Conservation (phyloP, 2,888 invertebrate genomes). For the Tholera decimalis region DNA sequence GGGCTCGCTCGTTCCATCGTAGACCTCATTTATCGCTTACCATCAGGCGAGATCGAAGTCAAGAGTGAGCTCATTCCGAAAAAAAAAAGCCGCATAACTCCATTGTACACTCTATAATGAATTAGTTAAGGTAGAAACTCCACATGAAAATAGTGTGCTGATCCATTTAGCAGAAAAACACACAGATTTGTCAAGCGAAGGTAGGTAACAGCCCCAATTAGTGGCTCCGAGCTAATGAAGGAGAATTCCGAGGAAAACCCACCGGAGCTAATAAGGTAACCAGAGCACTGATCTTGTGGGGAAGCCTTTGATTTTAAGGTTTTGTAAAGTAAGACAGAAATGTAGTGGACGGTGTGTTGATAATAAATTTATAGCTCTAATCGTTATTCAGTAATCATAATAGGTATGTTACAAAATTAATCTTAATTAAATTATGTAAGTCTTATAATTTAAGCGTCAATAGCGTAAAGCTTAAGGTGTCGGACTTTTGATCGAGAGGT, state of each 20-base stretch:
- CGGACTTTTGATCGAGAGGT: too few species aligned
- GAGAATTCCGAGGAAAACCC: constrained; percentile 42
- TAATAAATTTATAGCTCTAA: too few species aligned
- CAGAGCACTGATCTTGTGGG: constrained; percentile 24
- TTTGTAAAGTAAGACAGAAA: neutral
- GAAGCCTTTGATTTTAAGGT: constrained; percentile 27
- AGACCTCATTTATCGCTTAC: too few species aligned
- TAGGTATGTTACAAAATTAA: too few species aligned
- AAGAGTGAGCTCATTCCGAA: too few species aligned
- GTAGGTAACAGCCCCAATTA: constrained; percentile 52
- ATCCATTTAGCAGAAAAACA: constrained; percentile 51
- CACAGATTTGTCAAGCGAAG: constrained; percentile 57
- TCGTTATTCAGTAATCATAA: too few species aligned
- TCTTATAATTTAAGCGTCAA: too few species aligned
- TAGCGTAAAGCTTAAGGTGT: too few species aligned
- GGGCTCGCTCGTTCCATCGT: too few species aligned
- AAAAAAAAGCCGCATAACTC: neutral
- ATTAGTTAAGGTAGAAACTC: constrained; percentile 19
- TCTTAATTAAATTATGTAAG: too few species aligned
- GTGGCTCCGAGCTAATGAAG: constrained; percentile 47
- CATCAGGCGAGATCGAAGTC: too few species aligned
- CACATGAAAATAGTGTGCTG: constrained; percentile 44
- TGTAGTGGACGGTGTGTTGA: neutral
- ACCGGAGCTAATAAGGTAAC: constrained; percentile 39
- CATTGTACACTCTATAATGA: neutral